A percentile compares a stretch with the other conserved stretches of the same genome.
Evolutionary conservation across 2,888 invertebrate genomes (phyloP).

Genomic region (Polydrusus cervinus): DNA sequence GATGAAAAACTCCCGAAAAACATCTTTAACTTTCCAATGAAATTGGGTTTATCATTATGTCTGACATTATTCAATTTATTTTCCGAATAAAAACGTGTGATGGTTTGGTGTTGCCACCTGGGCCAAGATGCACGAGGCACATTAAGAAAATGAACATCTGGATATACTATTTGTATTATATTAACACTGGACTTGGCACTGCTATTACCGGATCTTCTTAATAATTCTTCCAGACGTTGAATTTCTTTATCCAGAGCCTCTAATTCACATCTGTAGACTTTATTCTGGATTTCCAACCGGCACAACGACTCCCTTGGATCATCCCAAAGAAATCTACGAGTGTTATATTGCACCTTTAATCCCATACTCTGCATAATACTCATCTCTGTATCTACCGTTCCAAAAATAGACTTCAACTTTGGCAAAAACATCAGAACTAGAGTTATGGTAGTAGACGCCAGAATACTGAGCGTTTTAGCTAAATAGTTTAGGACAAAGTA

Average conservation of each 20-base stretch:
- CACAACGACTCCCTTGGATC: constrained; percentile 88
- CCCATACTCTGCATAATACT: constrained; percentile 93
- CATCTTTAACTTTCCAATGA: constrained; percentile 62
- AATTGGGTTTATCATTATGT: constrained; percentile 56
- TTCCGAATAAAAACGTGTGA: constrained; percentile 60
- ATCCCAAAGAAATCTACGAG: constrained; percentile 77
- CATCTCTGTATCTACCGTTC: constrained; percentile 79
- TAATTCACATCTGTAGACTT: constrained; percentile 89
- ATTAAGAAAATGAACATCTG: constrained; percentile 50
- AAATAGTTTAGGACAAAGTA: constrained; percentile 86
- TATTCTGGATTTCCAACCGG: constrained; percentile 92
- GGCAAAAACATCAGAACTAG: constrained; percentile 90
- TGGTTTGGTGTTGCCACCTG: constrained; percentile 46
- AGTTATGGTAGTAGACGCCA: constrained; percentile 90
- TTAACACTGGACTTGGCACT: constrained; percentile 51
- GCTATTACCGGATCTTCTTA: constrained; percentile 66
- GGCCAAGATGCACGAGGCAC: constrained; percentile 64
- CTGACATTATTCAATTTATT: constrained; percentile 57
- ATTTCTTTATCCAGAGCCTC: constrained; percentile 86
- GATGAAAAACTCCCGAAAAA: constrained; percentile 65
- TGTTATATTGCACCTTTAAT: constrained; percentile 90
- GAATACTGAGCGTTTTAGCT: constrained; percentile 87
- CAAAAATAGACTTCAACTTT: constrained; percentile 84
- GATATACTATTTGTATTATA: constrained; percentile 42
- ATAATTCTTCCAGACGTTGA: constrained; percentile 80